These are phyloP conservation scores for Pycnonotus jocosus DNA, from an alignment of 2,113 vertebrate species.

Conservation along the genomic window DNA sequence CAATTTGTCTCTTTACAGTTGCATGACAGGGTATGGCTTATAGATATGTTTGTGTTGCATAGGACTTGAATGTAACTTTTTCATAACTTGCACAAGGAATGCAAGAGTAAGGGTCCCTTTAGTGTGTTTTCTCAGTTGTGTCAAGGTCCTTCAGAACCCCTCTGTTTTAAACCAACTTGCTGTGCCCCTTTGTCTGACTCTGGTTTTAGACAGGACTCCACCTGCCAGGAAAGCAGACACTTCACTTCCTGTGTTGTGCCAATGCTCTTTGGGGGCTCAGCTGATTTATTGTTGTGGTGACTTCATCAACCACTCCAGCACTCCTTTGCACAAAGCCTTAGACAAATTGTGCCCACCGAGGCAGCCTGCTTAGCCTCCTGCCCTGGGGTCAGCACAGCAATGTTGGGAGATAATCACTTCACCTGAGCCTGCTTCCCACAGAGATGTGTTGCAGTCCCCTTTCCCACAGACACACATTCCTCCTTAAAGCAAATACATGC, in stretches of 20 bases:
- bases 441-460: background rate
- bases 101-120: background rate
- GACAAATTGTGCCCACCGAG: background rate
- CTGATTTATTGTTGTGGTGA: background rate
- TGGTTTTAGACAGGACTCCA: background rate
- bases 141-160: background rate
- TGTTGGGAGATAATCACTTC: background rate
- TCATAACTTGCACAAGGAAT: background rate
- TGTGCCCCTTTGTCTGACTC: background rate
- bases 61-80: background rate
- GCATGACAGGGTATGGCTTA: rapidly evolving
- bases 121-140: background rate
- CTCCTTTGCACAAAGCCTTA: background rate
- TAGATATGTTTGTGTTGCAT: background rate
- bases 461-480: background rate
- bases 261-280: rapidly evolving
- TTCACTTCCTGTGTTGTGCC: background rate
- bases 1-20: background rate
- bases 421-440: background rate
- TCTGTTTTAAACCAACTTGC: background rate
- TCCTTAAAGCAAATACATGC: background rate
- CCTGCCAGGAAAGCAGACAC: background rate
- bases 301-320: background rate
- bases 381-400: background rate
- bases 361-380: background rate